phyloP scores from a whole-genome alignment of 1,140 invertebrate genomes.

The Drosophila orosa region DNA sequence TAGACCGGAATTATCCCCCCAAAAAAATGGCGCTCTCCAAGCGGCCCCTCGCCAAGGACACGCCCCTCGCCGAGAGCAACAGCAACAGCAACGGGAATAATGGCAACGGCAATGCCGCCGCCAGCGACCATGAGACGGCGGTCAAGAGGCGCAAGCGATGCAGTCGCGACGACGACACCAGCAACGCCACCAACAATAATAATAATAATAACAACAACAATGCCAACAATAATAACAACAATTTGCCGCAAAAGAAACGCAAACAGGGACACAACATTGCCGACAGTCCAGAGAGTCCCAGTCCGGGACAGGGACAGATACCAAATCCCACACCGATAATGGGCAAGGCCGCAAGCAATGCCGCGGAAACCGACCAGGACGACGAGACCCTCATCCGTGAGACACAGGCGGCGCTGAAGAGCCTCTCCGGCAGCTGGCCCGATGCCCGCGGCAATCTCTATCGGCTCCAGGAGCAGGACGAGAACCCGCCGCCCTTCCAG shows the following conservation, averaged over 20 bases:
- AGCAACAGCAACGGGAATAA: constrained; percentile 39
- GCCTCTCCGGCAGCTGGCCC: constrained; percentile 92
- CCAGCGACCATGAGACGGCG: constrained; percentile 67
- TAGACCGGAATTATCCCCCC: constrained; percentile 1
- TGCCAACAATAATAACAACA: constrained; percentile 82
- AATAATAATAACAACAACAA: constrained; percentile 87
- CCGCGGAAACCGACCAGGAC: constrained; percentile 85
- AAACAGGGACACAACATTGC: constrained; percentile 33
- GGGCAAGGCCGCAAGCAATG: constrained; percentile 7
- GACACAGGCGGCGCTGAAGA: constrained; percentile 93
- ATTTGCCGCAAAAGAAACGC: constrained; percentile 47
- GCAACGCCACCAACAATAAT: constrained; percentile 55
- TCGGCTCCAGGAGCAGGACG: constrained; percentile 87
- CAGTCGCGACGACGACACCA: constrained; percentile 77
- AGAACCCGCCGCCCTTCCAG: constrained; percentile 92
- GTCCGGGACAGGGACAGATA: neutral
- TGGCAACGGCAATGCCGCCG: constrained; percentile 26
- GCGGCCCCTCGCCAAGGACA: constrained; percentile 81
- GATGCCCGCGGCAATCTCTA: constrained; percentile 87
- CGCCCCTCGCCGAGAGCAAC: constrained; percentile 68
- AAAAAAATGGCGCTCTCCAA: constrained; percentile 81
- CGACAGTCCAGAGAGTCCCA: constrained; percentile 43
- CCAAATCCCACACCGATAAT: constrained; percentile 1
- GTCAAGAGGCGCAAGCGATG: constrained; percentile 80
- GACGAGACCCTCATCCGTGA: constrained; percentile 93